These are phyloP conservation scores for Axis porcinus DNA, from an alignment of 2,113 vertebrate species.

Conservation along the genomic window DNA sequence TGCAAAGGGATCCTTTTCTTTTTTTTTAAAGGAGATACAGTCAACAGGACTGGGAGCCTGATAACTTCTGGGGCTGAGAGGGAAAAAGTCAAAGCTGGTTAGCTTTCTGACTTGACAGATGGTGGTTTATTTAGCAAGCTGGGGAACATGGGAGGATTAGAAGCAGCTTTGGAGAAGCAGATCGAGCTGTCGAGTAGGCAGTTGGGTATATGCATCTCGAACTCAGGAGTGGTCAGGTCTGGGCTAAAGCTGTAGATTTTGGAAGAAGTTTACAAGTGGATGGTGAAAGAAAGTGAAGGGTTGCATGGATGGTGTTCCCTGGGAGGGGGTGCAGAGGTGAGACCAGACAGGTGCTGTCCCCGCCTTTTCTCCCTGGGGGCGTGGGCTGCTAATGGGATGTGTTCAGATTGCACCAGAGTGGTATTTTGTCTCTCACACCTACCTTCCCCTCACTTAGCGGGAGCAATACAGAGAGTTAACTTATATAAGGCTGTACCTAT, in stretches of 20 bases:
- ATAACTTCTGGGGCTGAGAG: not conserved
- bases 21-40: not conserved
- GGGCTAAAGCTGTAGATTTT: not conserved
- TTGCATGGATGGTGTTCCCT: not conserved
- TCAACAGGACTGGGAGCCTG: not conserved
- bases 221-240: not conserved
- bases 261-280: not conserved
- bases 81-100: not conserved
- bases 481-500: fast-evolving
- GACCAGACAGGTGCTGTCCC: not conserved
- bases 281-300: not conserved
- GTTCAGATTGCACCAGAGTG: not conserved
- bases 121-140: not conserved
- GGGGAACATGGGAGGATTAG: not conserved
- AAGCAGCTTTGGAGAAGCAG: not conserved
- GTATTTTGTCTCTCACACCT: not conserved
- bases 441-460: not conserved
- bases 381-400: too few species aligned
- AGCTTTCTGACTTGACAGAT: not conserved
- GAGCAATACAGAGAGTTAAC: too few species aligned
- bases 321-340: not conserved
- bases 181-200: not conserved
- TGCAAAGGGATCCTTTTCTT: not conserved
- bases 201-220: not conserved
- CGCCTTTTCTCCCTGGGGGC: not conserved